These are phyloP conservation scores for Drosophila pseudoananassae DNA, from an alignment of 1,140 invertebrate species.

Conservation along the genomic window DNA sequence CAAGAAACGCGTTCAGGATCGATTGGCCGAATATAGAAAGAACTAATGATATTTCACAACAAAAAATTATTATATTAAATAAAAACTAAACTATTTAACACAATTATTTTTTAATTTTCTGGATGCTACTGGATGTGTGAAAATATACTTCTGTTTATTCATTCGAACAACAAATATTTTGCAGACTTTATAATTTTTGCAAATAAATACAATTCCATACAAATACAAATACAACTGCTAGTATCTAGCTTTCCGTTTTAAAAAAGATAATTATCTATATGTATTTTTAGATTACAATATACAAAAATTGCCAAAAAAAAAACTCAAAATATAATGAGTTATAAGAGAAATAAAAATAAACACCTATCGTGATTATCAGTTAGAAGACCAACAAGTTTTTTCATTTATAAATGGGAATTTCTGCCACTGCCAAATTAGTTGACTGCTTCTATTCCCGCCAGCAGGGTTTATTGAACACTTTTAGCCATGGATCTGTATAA, in stretches of 20 bases:
- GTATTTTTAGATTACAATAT: neutral
- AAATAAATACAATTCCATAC: too few relatives aligned
- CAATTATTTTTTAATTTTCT: neutral
- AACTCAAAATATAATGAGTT: neutral
- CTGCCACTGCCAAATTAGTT: constrained; percentile 22
- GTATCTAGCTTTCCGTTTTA: neutral
- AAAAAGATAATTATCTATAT: neutral
- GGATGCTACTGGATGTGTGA: too few relatives aligned
- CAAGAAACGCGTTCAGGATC: constrained; percentile 5
- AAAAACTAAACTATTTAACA: neutral
- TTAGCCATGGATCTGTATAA: constrained; percentile 86
- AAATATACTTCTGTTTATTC: too few relatives aligned
- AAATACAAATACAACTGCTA: too few relatives aligned
- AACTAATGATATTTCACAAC: neutral
- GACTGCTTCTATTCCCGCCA: neutral
- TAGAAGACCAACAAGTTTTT: constrained; percentile 5
- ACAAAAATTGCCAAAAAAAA: neutral
- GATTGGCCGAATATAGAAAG: constrained; percentile 67
- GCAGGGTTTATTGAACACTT: neutral
- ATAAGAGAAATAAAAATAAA: neutral
- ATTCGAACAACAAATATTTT: neutral
- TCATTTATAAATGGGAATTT: constrained; percentile 9
- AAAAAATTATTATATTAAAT: neutral
- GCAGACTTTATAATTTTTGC: too few relatives aligned
- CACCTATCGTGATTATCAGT: neutral